These are phyloP conservation scores for Tanypteryx hageni DNA, from an alignment of 2,888 invertebrate genomes.

Conservation along the genomic window DNA sequence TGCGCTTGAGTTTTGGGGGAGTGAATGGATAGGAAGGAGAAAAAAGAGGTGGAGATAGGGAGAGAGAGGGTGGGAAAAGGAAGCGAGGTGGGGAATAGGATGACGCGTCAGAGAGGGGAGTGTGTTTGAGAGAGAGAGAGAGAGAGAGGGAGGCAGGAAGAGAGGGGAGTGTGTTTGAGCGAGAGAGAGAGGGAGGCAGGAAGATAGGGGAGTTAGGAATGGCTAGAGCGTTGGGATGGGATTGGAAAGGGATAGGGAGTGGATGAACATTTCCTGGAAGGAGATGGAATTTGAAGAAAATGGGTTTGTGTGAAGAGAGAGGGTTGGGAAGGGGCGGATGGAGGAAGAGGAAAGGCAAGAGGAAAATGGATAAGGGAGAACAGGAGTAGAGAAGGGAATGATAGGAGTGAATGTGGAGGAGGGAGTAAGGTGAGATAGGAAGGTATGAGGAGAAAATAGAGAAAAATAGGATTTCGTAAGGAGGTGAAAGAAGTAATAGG, in stretches of 20 bases:
- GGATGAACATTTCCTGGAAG: not conserved
- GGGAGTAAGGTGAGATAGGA: not conserved
- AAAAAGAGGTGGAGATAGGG: not conserved
- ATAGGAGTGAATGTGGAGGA: not conserved
- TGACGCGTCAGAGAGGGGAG: too few relatives aligned
- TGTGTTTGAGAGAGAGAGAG: too few relatives aligned
- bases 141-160: too few relatives aligned
- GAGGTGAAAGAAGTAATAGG: too few relatives aligned
- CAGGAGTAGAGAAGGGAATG: not conserved
- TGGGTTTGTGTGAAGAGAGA: not conserved
- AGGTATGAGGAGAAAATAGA: not conserved
- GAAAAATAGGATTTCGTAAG: too few relatives aligned
- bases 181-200: too few relatives aligned
- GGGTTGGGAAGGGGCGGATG: not conserved
- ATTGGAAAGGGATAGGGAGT: not conserved
- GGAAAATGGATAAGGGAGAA: not conserved
- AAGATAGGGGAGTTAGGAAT: not conserved
- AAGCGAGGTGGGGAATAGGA: too few relatives aligned
- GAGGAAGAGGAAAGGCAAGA: not conserved
- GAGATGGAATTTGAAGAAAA: not conserved
- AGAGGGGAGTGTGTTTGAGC: too few relatives aligned
- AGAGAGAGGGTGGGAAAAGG: not conserved
- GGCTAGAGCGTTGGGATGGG: not conserved
- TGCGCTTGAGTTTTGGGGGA: not conserved
- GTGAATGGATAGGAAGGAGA: not conserved